Evolutionary conservation across 2,888 invertebrate species (phyloP), one percentile per base, ranked within the genome.

Genomic region (Sesamia inferens): DNA sequence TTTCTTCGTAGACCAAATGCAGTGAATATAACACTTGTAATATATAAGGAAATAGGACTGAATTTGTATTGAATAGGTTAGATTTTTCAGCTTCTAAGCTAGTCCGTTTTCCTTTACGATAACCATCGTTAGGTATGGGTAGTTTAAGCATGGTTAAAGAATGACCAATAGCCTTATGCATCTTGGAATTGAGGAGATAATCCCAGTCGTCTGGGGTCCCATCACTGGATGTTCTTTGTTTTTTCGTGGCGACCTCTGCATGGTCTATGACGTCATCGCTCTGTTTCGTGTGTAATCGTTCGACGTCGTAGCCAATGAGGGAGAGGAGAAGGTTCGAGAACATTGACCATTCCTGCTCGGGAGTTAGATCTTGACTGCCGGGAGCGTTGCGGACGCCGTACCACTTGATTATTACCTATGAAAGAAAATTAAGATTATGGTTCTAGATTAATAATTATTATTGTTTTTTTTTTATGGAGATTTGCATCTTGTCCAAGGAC

Each of bases 1-100:
- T 95, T 90, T 99, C 99, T 96, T 99, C 99, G 88, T 99, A 99
- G 0, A 99, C 96, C 48, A 99, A 95, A 94, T 99, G 99, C 54
- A 99, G 95, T 0, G 98, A 97, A 90, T 97, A 98, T 73, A 99
- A 96, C 48, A 99, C 96, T 69, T 98, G 96, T 10, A 98, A 97
- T 16, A 98, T 97, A 86, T 98, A 97, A 0, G 97, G 97, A 87
- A 98, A 99, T 4, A 99, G 93, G 0, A 97, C 91, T 0, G 98
- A 97, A 77, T 97, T 97, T 0, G 96, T 92, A 86, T 98, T 97
- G 74, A 98, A 97, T 85, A 96, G 95, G 0, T 93, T 90, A 0
- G 90, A 85, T 76, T 93, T 92, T 16, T 94, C 93, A 10, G 83
- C 77, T 22, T 92, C 90, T 0, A 83, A 65, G 54, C 80, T 87